Evolutionary conservation across 1,140 invertebrate genomes (phyloP).

Genomic region (Drosophila auraria): DNA sequence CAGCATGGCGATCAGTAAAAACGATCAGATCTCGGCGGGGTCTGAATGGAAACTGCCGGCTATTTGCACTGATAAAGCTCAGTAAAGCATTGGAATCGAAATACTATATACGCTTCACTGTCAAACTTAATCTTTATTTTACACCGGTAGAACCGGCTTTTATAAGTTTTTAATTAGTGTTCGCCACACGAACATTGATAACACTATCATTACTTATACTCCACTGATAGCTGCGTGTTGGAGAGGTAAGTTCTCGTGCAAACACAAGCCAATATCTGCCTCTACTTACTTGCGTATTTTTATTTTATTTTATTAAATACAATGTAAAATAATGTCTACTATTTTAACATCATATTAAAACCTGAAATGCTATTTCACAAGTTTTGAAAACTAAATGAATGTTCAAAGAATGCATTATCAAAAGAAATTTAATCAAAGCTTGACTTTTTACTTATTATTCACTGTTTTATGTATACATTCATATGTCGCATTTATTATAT

Average conservation of each 20-base stretch:
- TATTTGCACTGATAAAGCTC: not conserved
- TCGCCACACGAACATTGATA: conserved; percentile 13
- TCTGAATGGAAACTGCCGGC: conserved; percentile 37
- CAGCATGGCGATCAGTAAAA: conserved; percentile 31
- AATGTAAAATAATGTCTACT: not conserved
- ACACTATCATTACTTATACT: not conserved
- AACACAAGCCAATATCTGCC: not conserved
- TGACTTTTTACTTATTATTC: not conserved
- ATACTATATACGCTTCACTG: not conserved
- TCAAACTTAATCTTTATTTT: conserved; percentile 14
- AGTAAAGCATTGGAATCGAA: not conserved
- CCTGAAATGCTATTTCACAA: conserved; percentile 1
- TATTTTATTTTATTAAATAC: not conserved
- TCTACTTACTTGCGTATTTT: not conserved
- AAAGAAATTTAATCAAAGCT: not conserved
- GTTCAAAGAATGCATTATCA: not conserved
- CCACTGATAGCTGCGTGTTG: conserved; percentile 7
- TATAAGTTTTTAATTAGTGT: not conserved
- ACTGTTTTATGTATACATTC: not conserved
- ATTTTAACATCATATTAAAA: too few relatives aligned
- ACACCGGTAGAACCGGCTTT: conserved; percentile 1
- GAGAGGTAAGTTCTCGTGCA: not conserved
- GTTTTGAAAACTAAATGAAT: not conserved
- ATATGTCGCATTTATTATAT: not conserved
- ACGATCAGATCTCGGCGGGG: conserved; percentile 25